Conservation (phyloP, 2,797 vertebrate genomes). For the Semotilus atromaculatus region DNA sequence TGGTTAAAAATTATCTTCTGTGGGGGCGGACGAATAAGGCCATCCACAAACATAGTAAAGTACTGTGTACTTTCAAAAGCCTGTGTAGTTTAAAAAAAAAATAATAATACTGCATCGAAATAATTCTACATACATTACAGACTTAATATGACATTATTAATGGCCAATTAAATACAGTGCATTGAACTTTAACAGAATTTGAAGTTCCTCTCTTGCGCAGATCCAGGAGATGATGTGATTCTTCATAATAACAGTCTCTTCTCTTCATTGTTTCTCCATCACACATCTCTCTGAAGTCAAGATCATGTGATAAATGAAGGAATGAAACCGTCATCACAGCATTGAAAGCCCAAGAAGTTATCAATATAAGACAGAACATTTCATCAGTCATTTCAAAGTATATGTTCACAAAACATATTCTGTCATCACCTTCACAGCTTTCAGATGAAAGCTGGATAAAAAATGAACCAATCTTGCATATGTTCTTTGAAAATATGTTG, state of each 20-base stretch:
- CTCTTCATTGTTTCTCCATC: neutral
- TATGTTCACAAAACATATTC: slow-evolving; percentile 33
- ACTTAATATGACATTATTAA: neutral
- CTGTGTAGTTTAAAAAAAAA: no score
- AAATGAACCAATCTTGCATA: neutral
- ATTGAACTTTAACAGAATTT: neutral
- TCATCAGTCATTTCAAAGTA: slow-evolving; percentile 24
- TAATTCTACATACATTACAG: neutral
- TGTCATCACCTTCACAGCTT: neutral
- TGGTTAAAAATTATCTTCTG: no score
- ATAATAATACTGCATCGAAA: neutral
- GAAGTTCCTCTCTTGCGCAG: neutral
- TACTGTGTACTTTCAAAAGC: no score
- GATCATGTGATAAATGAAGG: slow-evolving; percentile 57
- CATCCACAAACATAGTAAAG: no score
- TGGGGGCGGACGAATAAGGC: no score
- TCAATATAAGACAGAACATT: slow-evolving; percentile 46
- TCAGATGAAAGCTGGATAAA: neutral
- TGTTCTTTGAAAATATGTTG: neutral
- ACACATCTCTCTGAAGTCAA: slow-evolving; percentile 37
- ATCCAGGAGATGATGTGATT: neutral
- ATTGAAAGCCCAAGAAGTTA: slow-evolving; percentile 53
- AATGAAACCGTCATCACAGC: slow-evolving; percentile 26
- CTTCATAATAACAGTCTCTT: neutral
- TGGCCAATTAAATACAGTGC: neutral